Base-by-base conservation (phyloP, 2,113 vertebrate genomes). In the Rhodinocichla rosea region DNA sequence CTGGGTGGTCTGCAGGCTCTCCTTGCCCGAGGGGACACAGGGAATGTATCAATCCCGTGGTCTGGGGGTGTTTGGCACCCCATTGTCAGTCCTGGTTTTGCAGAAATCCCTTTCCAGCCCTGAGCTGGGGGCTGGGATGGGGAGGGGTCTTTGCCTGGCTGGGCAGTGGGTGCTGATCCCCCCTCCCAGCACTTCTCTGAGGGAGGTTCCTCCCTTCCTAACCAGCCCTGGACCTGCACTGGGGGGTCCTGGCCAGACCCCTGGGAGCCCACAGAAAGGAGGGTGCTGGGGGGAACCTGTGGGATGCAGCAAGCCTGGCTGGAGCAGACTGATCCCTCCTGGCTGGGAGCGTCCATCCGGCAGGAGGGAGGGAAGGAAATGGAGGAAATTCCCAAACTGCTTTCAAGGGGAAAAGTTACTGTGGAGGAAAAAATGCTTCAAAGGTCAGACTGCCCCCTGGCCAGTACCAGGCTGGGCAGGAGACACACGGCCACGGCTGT, bases 321-420 rank as follows among this genome's bases (percentile, higher is more conserved):
- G 71, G 68, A 64, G 0, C 7, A 55, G 69, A 24, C 37, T 4
- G 49, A 10, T 67, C 84, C 68, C 73, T 71, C 10, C 18, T 0
- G 0, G 27, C 89, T 42, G 50, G 88, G 93, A 94, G 87, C 2
- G 44, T 67, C 88, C 28, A 1, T 83, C 87, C 23, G 6, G n/a
- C 14, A 2, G 71, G 50, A 78, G 90, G 68, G 47, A 70, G 44
- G 93, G 89, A 75, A 89, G 94, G 94, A 95, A 97, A 68, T 0
- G 22, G 75, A 95, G 95, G 87, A 96, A 96, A 95, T 96, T 91
- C 91, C 92, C 92, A 39, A 82, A 76, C 53, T 1, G 65, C 89
- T 96, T 96, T 94, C 96, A 92, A 96, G 91, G 96, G 96, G 92
- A 96, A 95, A 93, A 63, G 44, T 79, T 73, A 60, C 82, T 60